A percentile compares a stretch with the other conserved stretches of the same genome.
These are phyloP conservation scores for Pungitius pungitius DNA, from an alignment of 2,113 vertebrate genomes.

Conservation along the genomic window DNA sequence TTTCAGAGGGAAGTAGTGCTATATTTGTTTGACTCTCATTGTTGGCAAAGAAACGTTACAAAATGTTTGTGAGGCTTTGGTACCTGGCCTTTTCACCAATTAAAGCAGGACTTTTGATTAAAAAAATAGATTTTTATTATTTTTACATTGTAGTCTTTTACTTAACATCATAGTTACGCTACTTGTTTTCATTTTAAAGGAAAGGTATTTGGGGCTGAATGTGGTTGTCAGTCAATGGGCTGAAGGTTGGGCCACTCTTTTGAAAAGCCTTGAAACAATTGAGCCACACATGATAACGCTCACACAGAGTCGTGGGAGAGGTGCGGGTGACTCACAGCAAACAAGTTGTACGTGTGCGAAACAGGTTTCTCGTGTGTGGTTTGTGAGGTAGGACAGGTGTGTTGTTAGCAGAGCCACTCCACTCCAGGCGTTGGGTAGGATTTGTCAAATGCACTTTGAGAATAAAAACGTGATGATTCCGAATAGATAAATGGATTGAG, in stretches of 20 bases:
- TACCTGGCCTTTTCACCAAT: neutral
- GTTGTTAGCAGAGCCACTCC: neutral
- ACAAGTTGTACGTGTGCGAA: conserved; percentile 62
- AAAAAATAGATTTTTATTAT: neutral
- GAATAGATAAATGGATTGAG: neutral
- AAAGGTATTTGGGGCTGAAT: neutral
- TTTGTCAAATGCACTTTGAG: neutral
- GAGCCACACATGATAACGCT: conserved; percentile 49
- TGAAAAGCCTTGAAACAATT: conserved; percentile 63
- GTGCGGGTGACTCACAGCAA: conserved; percentile 69
- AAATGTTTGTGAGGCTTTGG: neutral
- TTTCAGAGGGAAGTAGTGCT: neutral
- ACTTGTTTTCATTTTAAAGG: neutral
- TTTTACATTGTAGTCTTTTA: neutral
- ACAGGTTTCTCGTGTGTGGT: conserved; percentile 69
- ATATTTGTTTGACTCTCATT: neutral
- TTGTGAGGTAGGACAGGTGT: conserved; percentile 51
- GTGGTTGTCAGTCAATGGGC: conserved; percentile 19
- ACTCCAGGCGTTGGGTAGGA: neutral
- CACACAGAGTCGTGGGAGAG: conserved; percentile 60
- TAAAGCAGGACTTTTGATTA: neutral
- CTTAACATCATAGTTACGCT: neutral
- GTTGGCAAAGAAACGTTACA: neutral
- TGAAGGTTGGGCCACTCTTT: conserved; percentile 44
- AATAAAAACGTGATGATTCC: neutral